These are phyloP conservation scores for Charina bottae DNA, from an alignment of 2,113 vertebrate species.

Conservation along the genomic window DNA sequence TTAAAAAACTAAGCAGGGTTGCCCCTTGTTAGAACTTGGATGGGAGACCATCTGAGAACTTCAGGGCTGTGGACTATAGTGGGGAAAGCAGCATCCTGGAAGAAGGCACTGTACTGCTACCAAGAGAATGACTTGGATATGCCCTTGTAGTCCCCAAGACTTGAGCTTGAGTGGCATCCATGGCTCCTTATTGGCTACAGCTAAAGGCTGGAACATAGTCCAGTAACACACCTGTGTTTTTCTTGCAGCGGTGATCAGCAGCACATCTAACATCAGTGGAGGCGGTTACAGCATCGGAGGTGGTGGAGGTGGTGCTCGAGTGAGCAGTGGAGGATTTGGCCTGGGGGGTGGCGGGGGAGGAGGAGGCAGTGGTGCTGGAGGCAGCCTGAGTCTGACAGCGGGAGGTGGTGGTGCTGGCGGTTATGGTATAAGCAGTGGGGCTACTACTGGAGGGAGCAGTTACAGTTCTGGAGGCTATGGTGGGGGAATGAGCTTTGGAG, in stretches of 20 bases:
- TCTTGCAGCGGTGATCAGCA: slow-evolving; percentile 45
- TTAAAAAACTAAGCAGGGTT: not conserved
- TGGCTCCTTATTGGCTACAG: not conserved
- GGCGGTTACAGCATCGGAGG: not conserved
- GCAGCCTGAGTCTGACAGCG: not conserved
- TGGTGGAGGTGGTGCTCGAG: not conserved
- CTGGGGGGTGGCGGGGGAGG: not conserved
- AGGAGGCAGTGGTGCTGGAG: not conserved
- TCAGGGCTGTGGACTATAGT: not conserved
- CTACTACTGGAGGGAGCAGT: not conserved
- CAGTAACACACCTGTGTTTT: not conserved
- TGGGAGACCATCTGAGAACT: not conserved
- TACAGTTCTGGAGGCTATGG: not conserved
- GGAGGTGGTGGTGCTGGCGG: not conserved
- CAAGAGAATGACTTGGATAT: not conserved
- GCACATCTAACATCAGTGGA: slow-evolving; percentile 8
- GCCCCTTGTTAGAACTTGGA: not conserved
- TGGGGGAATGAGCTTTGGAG: not conserved
- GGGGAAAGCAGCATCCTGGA: not conserved
- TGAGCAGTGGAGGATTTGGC: not conserved
- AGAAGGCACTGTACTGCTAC: too few species aligned
- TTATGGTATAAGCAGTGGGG: not conserved
- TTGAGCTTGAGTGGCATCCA: not conserved
- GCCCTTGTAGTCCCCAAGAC: not conserved
- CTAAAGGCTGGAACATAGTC: not conserved